These are phyloP conservation scores for Pheucticus melanocephalus DNA, from an alignment of 2,113 vertebrate species.

Conservation along the genomic window DNA sequence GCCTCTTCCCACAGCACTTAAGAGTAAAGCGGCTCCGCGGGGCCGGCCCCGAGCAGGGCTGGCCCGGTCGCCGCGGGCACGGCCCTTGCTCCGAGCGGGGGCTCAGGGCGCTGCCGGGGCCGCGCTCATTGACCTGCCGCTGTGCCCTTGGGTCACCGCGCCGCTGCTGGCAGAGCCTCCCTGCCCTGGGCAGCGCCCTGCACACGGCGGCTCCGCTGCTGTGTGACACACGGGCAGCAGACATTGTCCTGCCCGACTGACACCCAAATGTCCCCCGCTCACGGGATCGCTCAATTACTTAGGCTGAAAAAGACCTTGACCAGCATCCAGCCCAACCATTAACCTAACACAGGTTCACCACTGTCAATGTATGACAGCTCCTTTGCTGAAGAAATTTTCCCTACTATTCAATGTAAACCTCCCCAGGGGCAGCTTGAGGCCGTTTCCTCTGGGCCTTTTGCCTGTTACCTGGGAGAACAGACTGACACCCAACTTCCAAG, in stretches of 20 bases:
- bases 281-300: neutral
- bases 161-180: rapidly evolving
- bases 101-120: neutral
- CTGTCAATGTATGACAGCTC: neutral
- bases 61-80: rapidly evolving
- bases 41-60: neutral
- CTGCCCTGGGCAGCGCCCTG: rapidly evolving
- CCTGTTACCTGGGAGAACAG: neutral
- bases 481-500: neutral
- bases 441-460: neutral
- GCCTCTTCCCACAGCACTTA: neutral
- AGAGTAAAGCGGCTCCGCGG: neutral
- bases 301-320: neutral
- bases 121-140: neutral
- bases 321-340: neutral
- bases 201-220: rapidly evolving
- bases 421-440: neutral
- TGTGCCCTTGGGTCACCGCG: rapidly evolving
- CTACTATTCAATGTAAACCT: neutral
- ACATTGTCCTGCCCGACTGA: neutral
- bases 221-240: rapidly evolving
- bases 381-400: neutral
- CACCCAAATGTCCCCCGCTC: neutral
- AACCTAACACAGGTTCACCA: neutral
- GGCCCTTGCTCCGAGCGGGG: rapidly evolving